Percentiles rank a stretch among this genome's conserved stretches.
Conservation (phyloP, 1,140 invertebrate species). For the Heliconius hermathena region DNA sequence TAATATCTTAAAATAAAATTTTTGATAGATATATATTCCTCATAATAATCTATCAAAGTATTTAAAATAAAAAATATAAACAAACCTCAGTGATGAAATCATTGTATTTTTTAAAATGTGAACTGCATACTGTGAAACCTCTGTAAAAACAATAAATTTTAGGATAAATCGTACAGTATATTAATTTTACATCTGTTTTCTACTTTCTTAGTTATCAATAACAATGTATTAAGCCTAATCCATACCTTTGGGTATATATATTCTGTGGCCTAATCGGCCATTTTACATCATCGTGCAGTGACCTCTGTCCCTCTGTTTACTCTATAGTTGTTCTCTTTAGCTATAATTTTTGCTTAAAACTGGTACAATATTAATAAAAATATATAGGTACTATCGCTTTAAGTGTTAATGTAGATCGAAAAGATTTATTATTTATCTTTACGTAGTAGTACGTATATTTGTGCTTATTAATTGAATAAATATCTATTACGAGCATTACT, state of each 20-base stretch:
- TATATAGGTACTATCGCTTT: background rate
- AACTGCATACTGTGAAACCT: background rate
- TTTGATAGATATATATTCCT: background rate
- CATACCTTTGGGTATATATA: too few species aligned
- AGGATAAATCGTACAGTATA: too few species aligned
- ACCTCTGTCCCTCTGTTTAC: background rate
- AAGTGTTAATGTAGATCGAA: background rate
- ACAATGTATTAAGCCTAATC: too few species aligned
- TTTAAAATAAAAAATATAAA: too few species aligned
- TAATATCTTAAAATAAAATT: background rate
- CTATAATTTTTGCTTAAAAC: background rate
- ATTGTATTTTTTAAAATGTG: background rate
- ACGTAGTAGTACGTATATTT: background rate
- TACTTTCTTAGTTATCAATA: too few species aligned
- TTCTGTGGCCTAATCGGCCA: background rate
- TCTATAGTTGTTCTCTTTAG: background rate
- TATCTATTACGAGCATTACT: background rate
- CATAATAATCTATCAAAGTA: too few species aligned
- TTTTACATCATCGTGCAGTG: background rate
- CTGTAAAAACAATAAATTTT: too few species aligned
- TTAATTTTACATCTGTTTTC: too few species aligned
- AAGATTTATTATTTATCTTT: background rate
- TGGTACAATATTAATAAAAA: background rate
- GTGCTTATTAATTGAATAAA: background rate
- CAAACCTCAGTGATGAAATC: background rate